A percentile compares a stretch with the other conserved stretches of the same genome.
phyloP scores from a whole-genome alignment of 1,140 invertebrate species.

The Monomorium pharaonis region DNA sequence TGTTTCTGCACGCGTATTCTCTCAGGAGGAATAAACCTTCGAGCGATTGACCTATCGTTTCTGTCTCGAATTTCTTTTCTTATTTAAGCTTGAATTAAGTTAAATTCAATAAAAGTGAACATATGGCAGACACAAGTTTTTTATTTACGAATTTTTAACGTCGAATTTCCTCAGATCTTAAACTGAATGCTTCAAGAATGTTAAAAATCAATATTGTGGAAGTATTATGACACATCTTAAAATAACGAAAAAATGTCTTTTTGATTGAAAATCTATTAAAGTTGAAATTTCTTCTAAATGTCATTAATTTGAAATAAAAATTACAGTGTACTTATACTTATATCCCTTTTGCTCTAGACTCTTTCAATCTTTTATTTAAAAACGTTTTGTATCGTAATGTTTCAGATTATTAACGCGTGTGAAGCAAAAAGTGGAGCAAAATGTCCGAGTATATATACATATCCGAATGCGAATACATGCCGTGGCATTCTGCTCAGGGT shows the following conservation, averaged over 20 bases:
- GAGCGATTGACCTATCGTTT: not conserved
- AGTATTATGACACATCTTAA: not conserved
- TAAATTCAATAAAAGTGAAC: not conserved
- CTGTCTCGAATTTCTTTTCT: not conserved
- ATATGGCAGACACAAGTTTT: not conserved
- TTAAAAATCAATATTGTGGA: not conserved
- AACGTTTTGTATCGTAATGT: constrained; percentile 2
- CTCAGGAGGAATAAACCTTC: not conserved
- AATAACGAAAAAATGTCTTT: not conserved
- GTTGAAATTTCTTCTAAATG: too few species aligned
- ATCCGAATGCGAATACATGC: constrained; percentile 81
- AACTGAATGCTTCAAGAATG: not conserved
- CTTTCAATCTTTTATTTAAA: too few species aligned
- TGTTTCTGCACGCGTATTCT: not conserved
- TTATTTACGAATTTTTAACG: not conserved
- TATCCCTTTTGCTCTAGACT: too few species aligned
- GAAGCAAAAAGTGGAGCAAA: not conserved
- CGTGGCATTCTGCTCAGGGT: constrained; percentile 76
- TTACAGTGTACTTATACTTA: too few species aligned
- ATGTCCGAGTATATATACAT: constrained; percentile 81
- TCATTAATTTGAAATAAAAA: too few species aligned
- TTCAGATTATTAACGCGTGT: constrained; percentile 36
- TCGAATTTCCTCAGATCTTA: not conserved
- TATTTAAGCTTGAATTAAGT: not conserved
- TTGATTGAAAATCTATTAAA: too few species aligned